phyloP scores from a whole-genome alignment of 2,888 invertebrate species.

The Alitta virens region DNA sequence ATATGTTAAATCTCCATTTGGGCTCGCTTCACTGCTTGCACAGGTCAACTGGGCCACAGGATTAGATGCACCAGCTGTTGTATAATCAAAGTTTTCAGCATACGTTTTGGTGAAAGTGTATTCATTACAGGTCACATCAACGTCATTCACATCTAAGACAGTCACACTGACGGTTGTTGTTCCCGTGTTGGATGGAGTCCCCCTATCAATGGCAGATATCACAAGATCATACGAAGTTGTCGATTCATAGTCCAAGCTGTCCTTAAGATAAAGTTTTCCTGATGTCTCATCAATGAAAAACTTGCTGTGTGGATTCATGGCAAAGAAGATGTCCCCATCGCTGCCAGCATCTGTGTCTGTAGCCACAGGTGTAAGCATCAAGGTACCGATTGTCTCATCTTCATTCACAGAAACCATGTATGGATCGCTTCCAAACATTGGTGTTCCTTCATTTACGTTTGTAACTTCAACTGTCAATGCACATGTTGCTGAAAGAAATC shows the following conservation, averaged over 20 bases:
- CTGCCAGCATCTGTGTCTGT: not conserved
- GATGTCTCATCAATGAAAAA: not conserved
- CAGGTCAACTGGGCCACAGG: conserved; percentile 27
- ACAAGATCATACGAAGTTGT: not conserved
- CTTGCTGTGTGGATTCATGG: not conserved
- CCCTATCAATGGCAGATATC: not conserved
- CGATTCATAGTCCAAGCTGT: not conserved
- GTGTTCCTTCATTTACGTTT: not conserved
- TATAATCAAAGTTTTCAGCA: not conserved
- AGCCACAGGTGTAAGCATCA: not conserved
- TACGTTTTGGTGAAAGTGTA: not conserved
- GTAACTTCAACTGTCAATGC: not conserved
- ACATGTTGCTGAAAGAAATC: not conserved
- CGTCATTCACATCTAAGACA: not conserved
- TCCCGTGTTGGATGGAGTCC: not conserved
- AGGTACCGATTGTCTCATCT: not conserved
- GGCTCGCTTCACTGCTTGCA: conserved; percentile 23
- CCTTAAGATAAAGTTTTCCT: not conserved
- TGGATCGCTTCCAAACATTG: not conserved
- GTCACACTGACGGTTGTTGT: not conserved
- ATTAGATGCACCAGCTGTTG: not conserved
- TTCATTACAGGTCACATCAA: not conserved
- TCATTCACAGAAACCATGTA: not conserved
- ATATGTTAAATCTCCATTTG: not conserved
- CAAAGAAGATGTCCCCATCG: not conserved